phyloP scores from a whole-genome alignment of 2,888 invertebrate species.

The Orthosia cruda region DNA sequence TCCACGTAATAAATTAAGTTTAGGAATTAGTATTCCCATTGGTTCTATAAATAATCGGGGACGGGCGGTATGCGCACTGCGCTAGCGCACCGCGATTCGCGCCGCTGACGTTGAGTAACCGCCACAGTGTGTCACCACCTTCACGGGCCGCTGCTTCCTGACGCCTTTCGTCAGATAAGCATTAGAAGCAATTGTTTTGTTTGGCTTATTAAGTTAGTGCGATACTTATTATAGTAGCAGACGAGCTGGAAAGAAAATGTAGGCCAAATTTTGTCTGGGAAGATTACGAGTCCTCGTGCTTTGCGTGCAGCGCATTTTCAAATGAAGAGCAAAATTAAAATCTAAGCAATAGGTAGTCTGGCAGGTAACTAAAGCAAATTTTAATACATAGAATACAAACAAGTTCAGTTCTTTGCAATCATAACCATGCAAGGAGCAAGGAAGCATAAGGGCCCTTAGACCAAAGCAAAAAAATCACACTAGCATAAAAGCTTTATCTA shows the following conservation, averaged over 20 bases:
- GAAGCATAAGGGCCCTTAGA: no score
- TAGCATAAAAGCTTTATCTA: neutral
- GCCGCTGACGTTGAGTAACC: slow-evolving; percentile 77
- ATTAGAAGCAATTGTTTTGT: slow-evolving; percentile 67
- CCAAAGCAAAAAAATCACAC: neutral
- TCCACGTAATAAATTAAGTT: slow-evolving; percentile 39
- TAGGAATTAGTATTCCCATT: slow-evolving; percentile 54
- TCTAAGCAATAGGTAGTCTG: neutral
- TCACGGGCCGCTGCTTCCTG: slow-evolving; percentile 77
- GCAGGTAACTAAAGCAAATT: neutral
- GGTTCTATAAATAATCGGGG: slow-evolving; percentile 67
- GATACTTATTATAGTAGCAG: slow-evolving; percentile 34
- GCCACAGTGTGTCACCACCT: slow-evolving; percentile 80
- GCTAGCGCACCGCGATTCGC: slow-evolving; percentile 63
- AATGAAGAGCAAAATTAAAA: neutral
- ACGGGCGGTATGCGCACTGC: slow-evolving; percentile 55
- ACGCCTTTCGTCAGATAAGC: slow-evolving; percentile 69
- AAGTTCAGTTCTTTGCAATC: neutral
- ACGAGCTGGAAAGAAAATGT: slow-evolving; percentile 6
- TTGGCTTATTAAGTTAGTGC: slow-evolving; percentile 63
- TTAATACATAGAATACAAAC: neutral
- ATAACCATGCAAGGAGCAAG: neutral
- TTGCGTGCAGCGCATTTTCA: neutral
- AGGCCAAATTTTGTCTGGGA: neutral
- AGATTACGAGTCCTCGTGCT: neutral